phyloP scores from a whole-genome alignment of 2,888 invertebrate species.

The Tholera decimalis region DNA sequence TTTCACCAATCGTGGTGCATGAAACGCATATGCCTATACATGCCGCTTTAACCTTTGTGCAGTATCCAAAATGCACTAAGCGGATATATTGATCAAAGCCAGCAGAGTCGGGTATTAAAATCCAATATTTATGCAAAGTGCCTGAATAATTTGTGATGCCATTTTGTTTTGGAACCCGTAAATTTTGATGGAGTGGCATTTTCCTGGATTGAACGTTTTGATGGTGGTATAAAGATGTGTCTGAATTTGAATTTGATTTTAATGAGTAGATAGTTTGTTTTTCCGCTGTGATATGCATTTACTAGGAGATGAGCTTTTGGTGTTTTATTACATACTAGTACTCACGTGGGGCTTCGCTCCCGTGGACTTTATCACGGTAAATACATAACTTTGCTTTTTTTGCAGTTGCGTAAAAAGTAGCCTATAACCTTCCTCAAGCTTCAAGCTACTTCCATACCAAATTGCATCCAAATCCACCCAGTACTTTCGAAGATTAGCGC shows the following conservation, averaged over 20 bases:
- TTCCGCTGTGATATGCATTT: neutral
- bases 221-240: conserved; percentile 34
- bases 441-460: no score
- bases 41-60: conserved; percentile 67
- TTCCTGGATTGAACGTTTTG: conserved; percentile 28
- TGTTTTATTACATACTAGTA: neutral
- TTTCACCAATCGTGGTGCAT: conserved; percentile 57
- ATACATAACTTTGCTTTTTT: no score
- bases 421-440: no score
- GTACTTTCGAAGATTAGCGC: no score
- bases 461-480: no score
- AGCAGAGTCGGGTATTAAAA: conserved; percentile 59
- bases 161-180: conserved; percentile 48
- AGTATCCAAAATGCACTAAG: conserved; percentile 63
- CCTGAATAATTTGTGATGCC: conserved; percentile 55
- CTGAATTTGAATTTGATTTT: conserved; percentile 26
- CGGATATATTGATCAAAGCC: conserved; percentile 66
- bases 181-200: conserved; percentile 39
- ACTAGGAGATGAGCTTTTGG: neutral
- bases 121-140: conserved; percentile 63
- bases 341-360: neutral
- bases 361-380: no score
- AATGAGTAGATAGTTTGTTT: conserved; percentile 9
- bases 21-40: conserved; percentile 65
- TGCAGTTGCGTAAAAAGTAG: no score